Evolutionary conservation across 2,797 vertebrate genomes (phyloP).

Genomic region (Pseudochirops corinnae): DNA sequence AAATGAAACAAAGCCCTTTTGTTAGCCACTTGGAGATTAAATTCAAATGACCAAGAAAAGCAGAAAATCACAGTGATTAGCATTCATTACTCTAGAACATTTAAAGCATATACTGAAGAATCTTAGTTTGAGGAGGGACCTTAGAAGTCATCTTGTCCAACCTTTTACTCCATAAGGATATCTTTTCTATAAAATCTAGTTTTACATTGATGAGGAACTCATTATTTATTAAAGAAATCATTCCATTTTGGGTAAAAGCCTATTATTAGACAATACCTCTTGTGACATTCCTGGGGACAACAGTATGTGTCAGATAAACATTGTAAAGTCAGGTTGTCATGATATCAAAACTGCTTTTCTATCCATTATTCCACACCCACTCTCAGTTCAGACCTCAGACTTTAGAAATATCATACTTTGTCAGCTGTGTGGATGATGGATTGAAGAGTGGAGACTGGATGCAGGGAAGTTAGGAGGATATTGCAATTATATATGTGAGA

Average conservation of each 20-base stretch:
- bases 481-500: not conserved
- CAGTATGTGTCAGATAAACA: not conserved
- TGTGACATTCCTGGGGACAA: not conserved
- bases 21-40: not conserved
- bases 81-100: not conserved
- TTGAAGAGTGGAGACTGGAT: not conserved
- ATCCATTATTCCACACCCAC: not conserved
- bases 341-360: not conserved
- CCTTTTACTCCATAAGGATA: not conserved
- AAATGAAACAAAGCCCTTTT: not conserved
- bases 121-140: not conserved
- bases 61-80: constrained; percentile 1
- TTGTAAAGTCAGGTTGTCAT: not conserved
- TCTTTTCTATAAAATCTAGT: not conserved
- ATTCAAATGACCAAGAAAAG: not conserved
- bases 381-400: not conserved
- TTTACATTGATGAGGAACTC: not conserved
- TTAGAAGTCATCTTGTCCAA: not conserved
- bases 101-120: not conserved
- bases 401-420: not conserved
- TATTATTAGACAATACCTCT: not conserved
- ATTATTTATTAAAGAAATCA: not conserved
- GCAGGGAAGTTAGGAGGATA: not conserved
- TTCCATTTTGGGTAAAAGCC: not conserved
- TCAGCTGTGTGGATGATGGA: not conserved